A percentile compares a stretch with the other conserved stretches of the same genome.
These are phyloP conservation scores for Meriones psammophilus DNA, from an alignment of 2,797 vertebrate genomes.

Conservation along the genomic window DNA sequence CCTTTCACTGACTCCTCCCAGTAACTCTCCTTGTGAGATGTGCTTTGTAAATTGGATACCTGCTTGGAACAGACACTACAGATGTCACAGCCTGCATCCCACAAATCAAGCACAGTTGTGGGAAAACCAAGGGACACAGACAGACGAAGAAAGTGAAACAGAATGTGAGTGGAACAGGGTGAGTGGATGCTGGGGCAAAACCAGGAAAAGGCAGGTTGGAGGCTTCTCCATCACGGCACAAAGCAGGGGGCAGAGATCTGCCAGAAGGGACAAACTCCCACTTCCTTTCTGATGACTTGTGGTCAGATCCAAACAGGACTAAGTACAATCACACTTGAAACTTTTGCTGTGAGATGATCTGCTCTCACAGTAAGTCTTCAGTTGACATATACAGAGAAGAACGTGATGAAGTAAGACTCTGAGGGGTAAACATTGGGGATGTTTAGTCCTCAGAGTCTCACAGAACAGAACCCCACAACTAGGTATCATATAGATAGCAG, in stretches of 20 bases:
- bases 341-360: conserved; percentile 15
- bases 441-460: not conserved
- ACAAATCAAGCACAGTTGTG: not conserved
- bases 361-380: not conserved
- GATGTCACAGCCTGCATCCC: not conserved
- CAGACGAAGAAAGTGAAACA: not conserved
- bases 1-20: not conserved
- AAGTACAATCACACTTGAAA: not conserved
- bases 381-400: not conserved
- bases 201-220: not conserved
- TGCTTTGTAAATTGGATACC: not conserved
- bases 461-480: not conserved
- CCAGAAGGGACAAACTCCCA: not conserved
- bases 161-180: not conserved
- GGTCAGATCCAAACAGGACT: not conserved
- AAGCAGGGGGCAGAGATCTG: not conserved
- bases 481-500: not conserved
- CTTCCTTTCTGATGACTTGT: not conserved
- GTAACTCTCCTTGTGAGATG: not conserved
- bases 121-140: not conserved
- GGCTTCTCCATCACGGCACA: not conserved
- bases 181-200: not conserved
- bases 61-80: not conserved
- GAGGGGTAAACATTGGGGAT: not conserved
- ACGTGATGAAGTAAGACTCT: not conserved